phyloP scores from a whole-genome alignment of 2,113 vertebrate species.

The Riparia riparia region DNA sequence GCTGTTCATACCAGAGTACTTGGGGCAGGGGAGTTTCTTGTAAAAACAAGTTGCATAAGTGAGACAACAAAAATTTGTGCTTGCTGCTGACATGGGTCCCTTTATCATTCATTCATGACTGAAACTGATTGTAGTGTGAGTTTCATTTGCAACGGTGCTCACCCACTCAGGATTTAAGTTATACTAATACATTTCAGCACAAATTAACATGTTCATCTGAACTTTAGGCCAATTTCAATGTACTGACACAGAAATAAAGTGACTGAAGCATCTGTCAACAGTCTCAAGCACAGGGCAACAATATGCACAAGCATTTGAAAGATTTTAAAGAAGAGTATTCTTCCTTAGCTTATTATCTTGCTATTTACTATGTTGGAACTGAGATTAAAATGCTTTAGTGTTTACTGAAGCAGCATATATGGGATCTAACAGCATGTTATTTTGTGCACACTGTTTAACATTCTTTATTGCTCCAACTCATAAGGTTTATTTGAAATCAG shows the following conservation, averaged over 20 bases:
- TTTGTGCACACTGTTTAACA: conserved; percentile 68
- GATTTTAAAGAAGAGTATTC: conserved; percentile 44
- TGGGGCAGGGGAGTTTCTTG: background rate
- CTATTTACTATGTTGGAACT: conserved; percentile 55
- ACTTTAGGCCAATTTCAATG: background rate
- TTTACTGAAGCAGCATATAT: conserved; percentile 73
- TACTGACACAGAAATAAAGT: conserved; percentile 11
- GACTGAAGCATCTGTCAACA: conserved; percentile 6
- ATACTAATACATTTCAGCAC: background rate
- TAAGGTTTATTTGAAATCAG: conserved; percentile 73
- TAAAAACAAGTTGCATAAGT: background rate
- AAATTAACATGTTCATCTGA: background rate
- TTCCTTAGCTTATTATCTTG: conserved; percentile 63
- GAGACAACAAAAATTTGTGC: background rate
- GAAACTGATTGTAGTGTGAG: background rate
- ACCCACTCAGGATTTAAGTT: background rate
- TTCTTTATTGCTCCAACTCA: conserved; percentile 67
- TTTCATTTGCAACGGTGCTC: background rate
- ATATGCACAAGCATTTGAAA: background rate
- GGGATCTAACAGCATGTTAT: conserved; percentile 68
- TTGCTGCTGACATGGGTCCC: background rate
- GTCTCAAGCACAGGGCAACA: background rate
- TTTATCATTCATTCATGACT: background rate
- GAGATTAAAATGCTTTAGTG: conserved; percentile 73
- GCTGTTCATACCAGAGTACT: background rate